Conservation (phyloP, 2,113 vertebrate genomes). For the Nesoenas mayeri region DNA sequence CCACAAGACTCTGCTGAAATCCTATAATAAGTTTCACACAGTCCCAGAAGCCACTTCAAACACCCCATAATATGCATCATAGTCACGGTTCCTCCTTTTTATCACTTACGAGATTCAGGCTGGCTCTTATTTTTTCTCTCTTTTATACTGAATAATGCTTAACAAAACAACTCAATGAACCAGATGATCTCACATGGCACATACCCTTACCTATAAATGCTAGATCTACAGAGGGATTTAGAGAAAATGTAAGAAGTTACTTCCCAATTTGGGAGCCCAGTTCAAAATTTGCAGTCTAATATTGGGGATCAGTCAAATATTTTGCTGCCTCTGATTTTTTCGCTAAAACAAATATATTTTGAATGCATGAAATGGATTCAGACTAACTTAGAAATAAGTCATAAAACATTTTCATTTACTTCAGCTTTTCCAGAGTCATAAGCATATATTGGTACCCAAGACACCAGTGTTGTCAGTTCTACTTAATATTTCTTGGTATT, state of each 20-base stretch:
- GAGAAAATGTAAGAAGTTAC: neutral
- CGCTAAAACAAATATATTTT: neutral
- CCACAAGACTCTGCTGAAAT: neutral
- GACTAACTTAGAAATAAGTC: neutral
- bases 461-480: neutral
- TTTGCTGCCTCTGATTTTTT: neutral
- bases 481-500: neutral
- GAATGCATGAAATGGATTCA: neutral
- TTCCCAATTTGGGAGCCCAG: neutral
- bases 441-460: too few species aligned
- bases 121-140: neutral
- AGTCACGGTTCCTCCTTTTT: neutral
- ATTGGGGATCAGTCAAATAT: neutral
- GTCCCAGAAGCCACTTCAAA: neutral
- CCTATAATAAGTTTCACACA: neutral
- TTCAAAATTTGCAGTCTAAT: neutral
- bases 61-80: neutral
- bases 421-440: neutral
- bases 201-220: neutral
- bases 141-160: neutral
- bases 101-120: neutral
- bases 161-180: neutral
- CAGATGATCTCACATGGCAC: neutral
- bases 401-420: neutral
- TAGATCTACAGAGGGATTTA: neutral